Evolutionary conservation across 2,797 vertebrate genomes (phyloP), one percentile per base, ranked within the genome.

Genomic region (Acanthurus tractus): DNA sequence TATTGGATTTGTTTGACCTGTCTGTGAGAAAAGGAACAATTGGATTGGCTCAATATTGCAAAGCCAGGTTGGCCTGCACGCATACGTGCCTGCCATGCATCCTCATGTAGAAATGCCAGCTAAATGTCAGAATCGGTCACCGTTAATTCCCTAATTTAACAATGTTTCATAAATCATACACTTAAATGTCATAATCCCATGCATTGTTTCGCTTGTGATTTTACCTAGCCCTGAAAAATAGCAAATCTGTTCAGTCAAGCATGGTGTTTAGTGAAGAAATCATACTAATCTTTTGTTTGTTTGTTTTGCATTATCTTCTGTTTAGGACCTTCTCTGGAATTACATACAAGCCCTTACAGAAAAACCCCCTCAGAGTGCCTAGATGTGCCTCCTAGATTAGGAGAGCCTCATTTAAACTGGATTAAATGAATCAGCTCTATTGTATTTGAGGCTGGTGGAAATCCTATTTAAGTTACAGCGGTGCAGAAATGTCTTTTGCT

Each of bases 71-170:
- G 36, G 1, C 15, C 52, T 25, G 36, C 77, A 17, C 13, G 2
- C 44, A 36, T 58, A 2, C 8, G 1, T 50, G 74, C 15, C 64
- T 54, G 55, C 42, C 53, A 23, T 53, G 48, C 0, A 1, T 50
- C 59, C 73, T 86, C 59, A 34, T 76, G 75, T 67, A 54, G 48
- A 92, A 92, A 93, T 91, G 85, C 52, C 83, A 88, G 29, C 61
- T 34, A 88, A 93, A 93, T 92, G 89, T 90, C 89, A 91, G 48
- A 68, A 62, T 75, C 38, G 1, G 67, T 61, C 44, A 48, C 20
- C 29, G 4, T 70, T 86, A 70, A 71, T 80, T 77, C 57, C 59
- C 63, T 42, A 40, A 67, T 89, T 79, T 25, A 77, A 79, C 25
- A 74, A 25, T 11, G 57, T 74, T 46, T 81, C 25, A 79, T 79